These are phyloP conservation scores for Penaeus chinensis DNA, from an alignment of 1,140 invertebrate species.

Conservation along the genomic window DNA sequence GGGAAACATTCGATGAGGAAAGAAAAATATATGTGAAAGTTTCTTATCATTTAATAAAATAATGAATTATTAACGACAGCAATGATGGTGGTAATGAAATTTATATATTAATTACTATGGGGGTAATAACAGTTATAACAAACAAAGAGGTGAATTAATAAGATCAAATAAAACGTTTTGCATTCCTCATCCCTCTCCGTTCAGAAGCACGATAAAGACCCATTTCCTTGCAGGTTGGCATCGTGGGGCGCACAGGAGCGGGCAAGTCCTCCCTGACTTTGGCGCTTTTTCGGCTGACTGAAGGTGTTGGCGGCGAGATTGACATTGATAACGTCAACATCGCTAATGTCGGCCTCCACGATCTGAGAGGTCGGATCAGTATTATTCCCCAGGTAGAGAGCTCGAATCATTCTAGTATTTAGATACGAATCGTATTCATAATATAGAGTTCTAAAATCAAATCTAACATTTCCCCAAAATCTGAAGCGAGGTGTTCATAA, in stretches of 20 bases:
- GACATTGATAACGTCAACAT: constrained; percentile 93
- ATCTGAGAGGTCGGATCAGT: constrained; percentile 84
- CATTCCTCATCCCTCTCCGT: background rate
- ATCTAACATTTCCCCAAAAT: no score
- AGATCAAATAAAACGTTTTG: background rate
- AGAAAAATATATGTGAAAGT: no score
- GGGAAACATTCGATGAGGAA: no score
- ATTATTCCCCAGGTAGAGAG: constrained; percentile 84
- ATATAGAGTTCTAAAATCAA: no score
- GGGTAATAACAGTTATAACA: background rate
- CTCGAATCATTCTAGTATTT: no score
- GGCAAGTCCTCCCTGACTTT: constrained; percentile 87
- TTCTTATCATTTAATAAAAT: no score
- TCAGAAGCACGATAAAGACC: background rate
- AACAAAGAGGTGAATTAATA: background rate
- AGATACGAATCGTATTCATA: no score
- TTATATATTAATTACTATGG: no score
- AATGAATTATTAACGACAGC: no score
- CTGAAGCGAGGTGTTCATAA: no score
- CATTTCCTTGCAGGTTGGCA: constrained; percentile 73
- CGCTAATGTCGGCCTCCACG: constrained; percentile 84
- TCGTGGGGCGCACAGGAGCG: constrained; percentile 85
- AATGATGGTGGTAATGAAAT: no score
- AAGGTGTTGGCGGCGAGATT: constrained; percentile 74
- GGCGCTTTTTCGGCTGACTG: constrained; percentile 88